Evolutionary conservation across 2,888 invertebrate species (phyloP).

Genomic region (Mythimna lalbum): DNA sequence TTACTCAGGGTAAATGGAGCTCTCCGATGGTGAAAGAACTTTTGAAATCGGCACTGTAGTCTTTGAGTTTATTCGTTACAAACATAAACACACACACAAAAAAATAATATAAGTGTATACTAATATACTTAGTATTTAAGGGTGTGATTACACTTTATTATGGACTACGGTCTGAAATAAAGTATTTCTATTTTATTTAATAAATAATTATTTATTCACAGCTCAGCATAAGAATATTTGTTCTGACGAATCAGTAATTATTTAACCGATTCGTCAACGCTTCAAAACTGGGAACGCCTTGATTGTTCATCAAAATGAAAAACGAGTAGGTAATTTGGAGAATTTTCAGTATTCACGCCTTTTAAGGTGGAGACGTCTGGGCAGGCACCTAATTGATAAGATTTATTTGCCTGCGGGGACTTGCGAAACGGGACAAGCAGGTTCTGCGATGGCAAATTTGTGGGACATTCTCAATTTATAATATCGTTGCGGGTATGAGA

Average conservation of each 20-base stretch:
- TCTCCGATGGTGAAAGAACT: too few species aligned
- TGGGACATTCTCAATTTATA: constrained; percentile 39
- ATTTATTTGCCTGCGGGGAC: constrained; percentile 30
- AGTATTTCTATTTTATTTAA: too few species aligned
- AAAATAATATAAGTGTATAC: too few species aligned
- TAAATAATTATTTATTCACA: not conserved
- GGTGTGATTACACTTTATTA: too few species aligned
- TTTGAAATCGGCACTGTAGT: too few species aligned
- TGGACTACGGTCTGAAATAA: too few species aligned
- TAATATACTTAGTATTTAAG: too few species aligned
- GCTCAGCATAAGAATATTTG: not conserved
- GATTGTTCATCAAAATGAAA: constrained; percentile 17
- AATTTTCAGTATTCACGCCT: constrained; percentile 20
- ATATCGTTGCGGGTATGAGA: constrained; percentile 5
- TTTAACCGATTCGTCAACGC: not conserved
- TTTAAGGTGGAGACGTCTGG: constrained; percentile 7
- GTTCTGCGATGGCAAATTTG: constrained; percentile 40
- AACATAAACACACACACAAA: too few species aligned
- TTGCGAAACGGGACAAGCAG: constrained; percentile 46
- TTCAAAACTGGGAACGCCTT: not conserved
- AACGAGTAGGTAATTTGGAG: constrained; percentile 15
- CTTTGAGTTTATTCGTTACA: too few species aligned
- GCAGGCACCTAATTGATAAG: constrained; percentile 32
- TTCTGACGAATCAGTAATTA: too few species aligned
- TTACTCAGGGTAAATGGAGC: too few species aligned